Evolutionary conservation across 2,113 vertebrate species (phyloP).

Genomic region (Phoxinus phoxinus): DNA sequence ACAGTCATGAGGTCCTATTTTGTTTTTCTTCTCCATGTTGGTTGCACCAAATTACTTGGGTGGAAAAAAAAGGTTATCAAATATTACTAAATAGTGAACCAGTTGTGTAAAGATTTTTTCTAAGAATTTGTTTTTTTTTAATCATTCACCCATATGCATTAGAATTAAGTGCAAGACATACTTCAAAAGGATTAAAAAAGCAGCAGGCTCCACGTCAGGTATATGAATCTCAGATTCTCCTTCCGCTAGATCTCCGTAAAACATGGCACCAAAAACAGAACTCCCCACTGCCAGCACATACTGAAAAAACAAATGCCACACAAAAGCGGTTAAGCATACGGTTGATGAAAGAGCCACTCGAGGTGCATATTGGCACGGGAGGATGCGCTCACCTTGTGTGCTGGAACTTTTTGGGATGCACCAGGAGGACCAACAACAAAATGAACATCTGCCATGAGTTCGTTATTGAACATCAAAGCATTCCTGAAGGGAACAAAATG

Average conservation of each 20-base stretch:
- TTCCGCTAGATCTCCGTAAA: constrained; percentile 93
- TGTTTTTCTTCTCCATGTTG: background rate
- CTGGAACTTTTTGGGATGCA: constrained; percentile 86
- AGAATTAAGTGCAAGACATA: constrained; percentile 71
- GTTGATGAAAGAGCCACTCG: background rate
- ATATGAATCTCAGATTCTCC: constrained; percentile 92
- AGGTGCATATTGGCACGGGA: background rate
- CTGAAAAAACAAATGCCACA: constrained; percentile 71
- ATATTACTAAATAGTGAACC: background rate
- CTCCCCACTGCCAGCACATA: constrained; percentile 95
- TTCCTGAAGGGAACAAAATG: constrained; percentile 76
- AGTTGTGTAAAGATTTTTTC: background rate
- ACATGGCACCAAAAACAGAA: constrained; percentile 97
- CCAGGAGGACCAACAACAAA: constrained; percentile 90
- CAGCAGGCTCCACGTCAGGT: constrained; percentile 93
- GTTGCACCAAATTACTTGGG: background rate
- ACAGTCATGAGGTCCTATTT: background rate
- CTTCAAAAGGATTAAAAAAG: constrained; percentile 93
- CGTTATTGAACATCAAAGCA: constrained; percentile 97
- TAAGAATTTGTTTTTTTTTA: background rate
- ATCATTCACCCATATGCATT: background rate
- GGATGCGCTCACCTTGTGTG: constrained; percentile 84
- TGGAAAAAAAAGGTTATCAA: background rate
- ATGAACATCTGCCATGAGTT: constrained; percentile 95
- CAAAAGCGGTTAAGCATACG: background rate